These are phyloP conservation scores for Trissolcus basalis DNA, from an alignment of 1,140 invertebrate genomes.

Conservation along the genomic window DNA sequence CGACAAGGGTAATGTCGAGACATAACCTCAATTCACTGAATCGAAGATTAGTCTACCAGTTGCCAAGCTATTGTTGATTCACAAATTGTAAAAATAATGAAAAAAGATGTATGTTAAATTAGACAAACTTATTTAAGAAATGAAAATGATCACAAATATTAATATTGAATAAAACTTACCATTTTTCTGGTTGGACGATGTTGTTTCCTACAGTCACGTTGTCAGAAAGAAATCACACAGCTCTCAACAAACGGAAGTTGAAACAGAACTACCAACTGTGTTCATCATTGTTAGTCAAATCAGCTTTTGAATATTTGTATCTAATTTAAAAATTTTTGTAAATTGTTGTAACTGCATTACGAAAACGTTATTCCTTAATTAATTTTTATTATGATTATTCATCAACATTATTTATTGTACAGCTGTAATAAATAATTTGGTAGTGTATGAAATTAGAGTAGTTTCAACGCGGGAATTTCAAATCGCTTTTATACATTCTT, in stretches of 20 bases:
- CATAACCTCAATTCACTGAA: neutral
- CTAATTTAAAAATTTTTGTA: too few relatives aligned
- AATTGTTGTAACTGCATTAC: too few relatives aligned
- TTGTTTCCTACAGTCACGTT: neutral
- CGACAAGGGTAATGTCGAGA: neutral
- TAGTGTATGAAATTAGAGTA: too few relatives aligned
- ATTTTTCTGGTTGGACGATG: neutral
- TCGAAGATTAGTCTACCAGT: neutral
- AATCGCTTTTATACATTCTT: too few relatives aligned
- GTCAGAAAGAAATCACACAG: neutral
- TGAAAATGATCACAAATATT: neutral
- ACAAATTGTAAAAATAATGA: neutral
- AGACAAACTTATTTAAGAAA: neutral
- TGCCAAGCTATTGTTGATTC: neutral
- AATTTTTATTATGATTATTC: too few relatives aligned
- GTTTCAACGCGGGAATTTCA: too few relatives aligned
- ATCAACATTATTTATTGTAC: too few relatives aligned
- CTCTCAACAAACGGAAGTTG: neutral
- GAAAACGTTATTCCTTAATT: too few relatives aligned
- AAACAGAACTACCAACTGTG: too few relatives aligned
- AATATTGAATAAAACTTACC: neutral
- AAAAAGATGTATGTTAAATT: neutral
- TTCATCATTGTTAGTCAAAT: too few relatives aligned
- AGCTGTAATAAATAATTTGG: too few relatives aligned
- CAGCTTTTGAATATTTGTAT: too few relatives aligned